These are phyloP conservation scores for Zapornia atra DNA, from an alignment of 2,113 vertebrate species.

Conservation along the genomic window DNA sequence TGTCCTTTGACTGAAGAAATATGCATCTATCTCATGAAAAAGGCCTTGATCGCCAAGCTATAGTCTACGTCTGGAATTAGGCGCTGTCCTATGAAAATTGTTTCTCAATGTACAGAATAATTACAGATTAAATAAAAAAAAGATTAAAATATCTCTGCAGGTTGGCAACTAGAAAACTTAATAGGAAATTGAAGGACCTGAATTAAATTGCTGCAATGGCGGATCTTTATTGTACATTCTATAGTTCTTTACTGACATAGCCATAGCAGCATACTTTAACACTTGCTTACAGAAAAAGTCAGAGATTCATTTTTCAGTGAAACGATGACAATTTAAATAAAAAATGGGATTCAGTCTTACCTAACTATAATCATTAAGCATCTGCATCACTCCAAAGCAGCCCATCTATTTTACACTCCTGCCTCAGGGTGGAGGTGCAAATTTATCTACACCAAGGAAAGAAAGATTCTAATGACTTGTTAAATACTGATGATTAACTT, in stretches of 20 bases:
- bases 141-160: neutral
- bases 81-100: fast-evolving
- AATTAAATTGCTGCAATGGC: neutral
- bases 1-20: neutral
- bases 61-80: neutral
- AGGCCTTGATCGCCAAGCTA: neutral
- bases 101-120: neutral
- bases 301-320: neutral
- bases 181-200: neutral
- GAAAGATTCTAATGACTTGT: neutral
- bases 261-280: neutral
- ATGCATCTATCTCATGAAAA: neutral
- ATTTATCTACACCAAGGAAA: neutral
- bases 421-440: neutral
- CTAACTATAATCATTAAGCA: neutral
- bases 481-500: neutral
- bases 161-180: neutral
- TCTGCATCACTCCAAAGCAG: neutral
- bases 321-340: neutral
- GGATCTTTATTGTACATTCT: neutral
- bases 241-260: neutral
- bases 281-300: neutral
- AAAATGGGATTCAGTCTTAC: neutral
- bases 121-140: neutral
- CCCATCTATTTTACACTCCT: neutral